phyloP scores from a whole-genome alignment of 2,113 vertebrate genomes.

The Alosa alosa region DNA sequence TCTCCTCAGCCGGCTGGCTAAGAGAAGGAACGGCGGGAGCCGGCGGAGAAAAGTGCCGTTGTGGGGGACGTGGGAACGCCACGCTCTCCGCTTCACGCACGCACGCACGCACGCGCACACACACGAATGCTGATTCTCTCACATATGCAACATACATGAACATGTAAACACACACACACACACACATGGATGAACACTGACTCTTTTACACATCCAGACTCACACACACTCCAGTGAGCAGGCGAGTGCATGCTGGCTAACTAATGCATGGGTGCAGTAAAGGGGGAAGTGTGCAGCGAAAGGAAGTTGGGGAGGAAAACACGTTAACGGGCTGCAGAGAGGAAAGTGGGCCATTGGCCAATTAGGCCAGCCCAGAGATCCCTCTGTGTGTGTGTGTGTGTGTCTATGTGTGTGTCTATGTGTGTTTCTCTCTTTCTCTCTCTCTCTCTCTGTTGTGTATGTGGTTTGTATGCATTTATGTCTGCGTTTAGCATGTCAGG shows the following conservation, averaged over 20 bases:
- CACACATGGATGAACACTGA: neutral
- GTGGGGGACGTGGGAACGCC: neutral
- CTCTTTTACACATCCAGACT: neutral
- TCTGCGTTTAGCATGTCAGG: neutral
- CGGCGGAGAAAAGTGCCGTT: neutral
- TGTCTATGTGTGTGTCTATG: neutral
- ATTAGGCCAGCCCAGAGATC: conserved; percentile 37
- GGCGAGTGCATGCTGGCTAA: neutral
- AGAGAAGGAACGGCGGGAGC: neutral
- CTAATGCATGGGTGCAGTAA: conserved; percentile 23
- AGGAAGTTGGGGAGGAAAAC: conserved; percentile 28
- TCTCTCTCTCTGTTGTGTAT: neutral
- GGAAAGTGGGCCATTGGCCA: conserved; percentile 44
- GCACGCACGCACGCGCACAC: neutral
- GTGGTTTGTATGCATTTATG: neutral
- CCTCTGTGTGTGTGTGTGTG: neutral
- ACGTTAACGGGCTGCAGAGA: conserved; percentile 31
- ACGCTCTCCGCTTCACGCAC: conserved; percentile 3
- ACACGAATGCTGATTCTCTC: conserved; percentile 16
- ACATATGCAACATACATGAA: conserved; percentile 18
- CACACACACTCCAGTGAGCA: neutral
- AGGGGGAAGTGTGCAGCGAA: too few relatives aligned
- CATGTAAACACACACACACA: neutral
- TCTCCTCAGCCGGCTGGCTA: conserved; percentile 2
- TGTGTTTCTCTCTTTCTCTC: neutral